These are phyloP conservation scores for Volucella inanis DNA, from an alignment of 2,888 invertebrate genomes.

Conservation along the genomic window DNA sequence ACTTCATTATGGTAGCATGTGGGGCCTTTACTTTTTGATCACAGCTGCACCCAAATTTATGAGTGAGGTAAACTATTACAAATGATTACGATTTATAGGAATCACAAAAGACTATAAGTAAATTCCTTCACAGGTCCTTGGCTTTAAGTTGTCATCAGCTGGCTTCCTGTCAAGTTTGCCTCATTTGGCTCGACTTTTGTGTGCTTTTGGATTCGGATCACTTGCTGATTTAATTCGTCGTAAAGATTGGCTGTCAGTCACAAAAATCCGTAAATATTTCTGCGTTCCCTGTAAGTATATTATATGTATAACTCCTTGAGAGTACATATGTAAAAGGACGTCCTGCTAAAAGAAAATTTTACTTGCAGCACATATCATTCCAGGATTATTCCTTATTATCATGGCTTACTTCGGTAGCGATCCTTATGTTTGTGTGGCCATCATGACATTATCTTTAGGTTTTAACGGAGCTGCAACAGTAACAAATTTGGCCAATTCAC, in stretches of 20 bases:
- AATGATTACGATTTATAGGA: too few species aligned
- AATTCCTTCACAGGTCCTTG: constrained; percentile 83
- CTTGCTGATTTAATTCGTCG: constrained; percentile 87
- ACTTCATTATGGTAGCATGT: constrained; percentile 90
- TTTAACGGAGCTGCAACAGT: constrained; percentile 87
- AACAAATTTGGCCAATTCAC: constrained; percentile 86
- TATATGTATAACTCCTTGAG: not conserved
- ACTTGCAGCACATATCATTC: constrained; percentile 85
- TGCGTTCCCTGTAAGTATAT: constrained; percentile 85
- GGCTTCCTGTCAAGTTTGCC: constrained; percentile 89
- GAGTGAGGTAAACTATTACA: constrained; percentile 84
- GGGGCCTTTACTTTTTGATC: constrained; percentile 90
- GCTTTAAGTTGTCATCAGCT: constrained; percentile 88
- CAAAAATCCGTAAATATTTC: constrained; percentile 87
- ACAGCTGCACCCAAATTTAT: constrained; percentile 90
- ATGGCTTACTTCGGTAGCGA: constrained; percentile 87
- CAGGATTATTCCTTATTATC: constrained; percentile 84
- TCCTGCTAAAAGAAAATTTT: constrained; percentile 77
- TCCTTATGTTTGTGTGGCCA: constrained; percentile 85
- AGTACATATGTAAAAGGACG: not conserved
- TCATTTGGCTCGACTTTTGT: constrained; percentile 87
- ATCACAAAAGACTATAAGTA: not conserved
- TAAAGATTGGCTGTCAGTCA: constrained; percentile 83
- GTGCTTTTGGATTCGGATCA: constrained; percentile 88
- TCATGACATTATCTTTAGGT: constrained; percentile 88